phyloP scores from a whole-genome alignment of 1,140 invertebrate species.

The Globodera rostochiensis region DNA sequence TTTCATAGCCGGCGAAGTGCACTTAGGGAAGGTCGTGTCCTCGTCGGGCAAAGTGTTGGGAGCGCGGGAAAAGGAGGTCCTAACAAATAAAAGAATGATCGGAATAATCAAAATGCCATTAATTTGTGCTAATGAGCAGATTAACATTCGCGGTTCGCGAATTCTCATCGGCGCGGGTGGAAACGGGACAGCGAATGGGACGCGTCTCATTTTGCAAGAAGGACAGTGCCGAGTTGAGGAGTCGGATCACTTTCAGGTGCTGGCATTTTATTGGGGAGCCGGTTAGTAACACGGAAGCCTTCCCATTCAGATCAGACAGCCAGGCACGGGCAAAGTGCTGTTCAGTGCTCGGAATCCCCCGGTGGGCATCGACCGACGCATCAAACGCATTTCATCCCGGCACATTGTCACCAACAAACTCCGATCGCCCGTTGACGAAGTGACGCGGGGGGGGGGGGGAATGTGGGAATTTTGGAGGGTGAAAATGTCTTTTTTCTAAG shows the following conservation, averaged over 20 bases:
- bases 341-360: constrained; percentile 52
- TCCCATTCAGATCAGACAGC: constrained; percentile 28
- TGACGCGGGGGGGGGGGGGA: background rate
- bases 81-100: background rate
- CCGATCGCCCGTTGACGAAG: constrained; percentile 20
- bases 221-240: constrained; percentile 50
- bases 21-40: constrained; percentile 54
- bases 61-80: constrained; percentile 34
- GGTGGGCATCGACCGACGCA: constrained; percentile 47
- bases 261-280: background rate
- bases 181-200: constrained; percentile 39
- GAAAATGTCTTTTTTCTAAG: background rate
- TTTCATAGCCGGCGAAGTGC: constrained; percentile 49
- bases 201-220: constrained; percentile 49
- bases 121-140: background rate
- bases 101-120: too few relatives aligned
- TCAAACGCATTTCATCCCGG: constrained; percentile 47
- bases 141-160: constrained; percentile 17
- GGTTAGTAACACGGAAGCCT: background rate
- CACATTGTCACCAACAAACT: constrained; percentile 58
- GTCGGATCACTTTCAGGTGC: constrained; percentile 44
- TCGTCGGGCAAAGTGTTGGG: constrained; percentile 57
- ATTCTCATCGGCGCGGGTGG: constrained; percentile 8
- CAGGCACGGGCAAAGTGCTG: constrained; percentile 47
- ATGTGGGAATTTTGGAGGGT: too few relatives aligned